Evolutionary conservation across 2,113 vertebrate species (phyloP).

Genomic region (Oreochromis spilurus): DNA sequence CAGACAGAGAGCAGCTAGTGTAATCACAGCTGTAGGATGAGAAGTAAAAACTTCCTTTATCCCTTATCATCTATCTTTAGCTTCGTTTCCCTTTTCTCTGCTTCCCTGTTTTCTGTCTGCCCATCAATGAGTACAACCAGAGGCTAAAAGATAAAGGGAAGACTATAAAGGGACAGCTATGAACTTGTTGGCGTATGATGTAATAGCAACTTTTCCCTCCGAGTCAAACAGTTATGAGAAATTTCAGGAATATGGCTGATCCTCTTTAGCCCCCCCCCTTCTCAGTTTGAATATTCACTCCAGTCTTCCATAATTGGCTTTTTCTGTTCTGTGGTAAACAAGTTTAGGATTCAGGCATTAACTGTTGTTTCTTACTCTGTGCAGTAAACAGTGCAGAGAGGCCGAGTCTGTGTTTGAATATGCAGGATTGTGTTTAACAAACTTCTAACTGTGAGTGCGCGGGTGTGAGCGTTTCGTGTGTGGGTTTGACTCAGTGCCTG

Average conservation of each 20-base stretch:
- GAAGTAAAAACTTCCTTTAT: conserved; percentile 21
- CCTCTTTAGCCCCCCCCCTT: not conserved
- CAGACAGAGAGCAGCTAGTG: not conserved
- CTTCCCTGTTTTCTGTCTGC: not conserved
- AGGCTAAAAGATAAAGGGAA: not conserved
- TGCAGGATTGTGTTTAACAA: not conserved
- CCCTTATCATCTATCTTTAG: conserved; percentile 6
- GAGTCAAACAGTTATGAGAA: not conserved
- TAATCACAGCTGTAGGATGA: conserved; percentile 41
- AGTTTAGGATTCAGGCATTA: not conserved
- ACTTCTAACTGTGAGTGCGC: not conserved
- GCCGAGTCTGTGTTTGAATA: not conserved
- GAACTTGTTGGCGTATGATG: not conserved
- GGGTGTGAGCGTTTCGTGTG: not conserved
- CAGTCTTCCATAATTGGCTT: conserved; percentile 12
- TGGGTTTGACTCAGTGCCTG: not conserved
- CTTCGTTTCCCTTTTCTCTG: not conserved
- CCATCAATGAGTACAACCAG: not conserved
- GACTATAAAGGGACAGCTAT: conserved; percentile 1
- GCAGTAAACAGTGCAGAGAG: not conserved
- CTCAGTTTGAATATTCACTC: not conserved
- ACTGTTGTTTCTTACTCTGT: not conserved
- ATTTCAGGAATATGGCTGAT: not conserved
- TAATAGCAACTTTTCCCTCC: not conserved
- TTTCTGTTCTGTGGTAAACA: conserved; percentile 18